Conservation (phyloP, 2,797 vertebrate genomes). For the Lacerta agilis region DNA sequence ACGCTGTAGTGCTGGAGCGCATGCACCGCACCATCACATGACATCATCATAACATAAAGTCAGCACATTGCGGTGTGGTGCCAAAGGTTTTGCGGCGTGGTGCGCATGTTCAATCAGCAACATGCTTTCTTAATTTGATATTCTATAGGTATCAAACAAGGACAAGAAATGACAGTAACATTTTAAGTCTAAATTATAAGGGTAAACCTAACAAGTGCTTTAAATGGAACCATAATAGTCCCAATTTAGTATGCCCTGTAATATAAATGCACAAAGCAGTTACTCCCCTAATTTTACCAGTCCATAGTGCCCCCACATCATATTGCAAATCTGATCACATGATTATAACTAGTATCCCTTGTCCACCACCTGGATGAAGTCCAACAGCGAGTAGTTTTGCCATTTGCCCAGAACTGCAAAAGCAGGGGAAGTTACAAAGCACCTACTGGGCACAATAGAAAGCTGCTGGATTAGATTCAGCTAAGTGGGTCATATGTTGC, state of each 20-base stretch:
- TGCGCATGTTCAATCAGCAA: no score
- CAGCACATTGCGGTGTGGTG: no score
- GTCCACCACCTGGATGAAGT: not conserved
- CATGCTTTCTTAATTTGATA: no score
- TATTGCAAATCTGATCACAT: not conserved
- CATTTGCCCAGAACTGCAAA: slow-evolving; percentile 6
- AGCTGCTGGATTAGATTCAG: not conserved
- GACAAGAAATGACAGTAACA: not conserved
- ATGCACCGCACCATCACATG: no score
- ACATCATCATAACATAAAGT: no score
- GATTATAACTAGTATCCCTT: not conserved
- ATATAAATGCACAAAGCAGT: not conserved
- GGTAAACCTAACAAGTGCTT: not conserved
- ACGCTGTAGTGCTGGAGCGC: no score
- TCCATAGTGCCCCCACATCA: not conserved
- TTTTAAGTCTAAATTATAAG: not conserved
- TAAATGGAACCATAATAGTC: not conserved
- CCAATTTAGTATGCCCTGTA: not conserved
- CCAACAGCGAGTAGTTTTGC: not conserved
- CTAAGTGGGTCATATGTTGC: not conserved
- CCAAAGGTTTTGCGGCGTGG: no score
- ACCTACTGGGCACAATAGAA: not conserved
- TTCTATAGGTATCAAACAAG: not conserved
- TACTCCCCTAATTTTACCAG: not conserved
- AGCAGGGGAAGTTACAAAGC: not conserved